These are phyloP conservation scores for Ibycter americanus DNA, from an alignment of 2,797 vertebrate species.

Conservation along the genomic window DNA sequence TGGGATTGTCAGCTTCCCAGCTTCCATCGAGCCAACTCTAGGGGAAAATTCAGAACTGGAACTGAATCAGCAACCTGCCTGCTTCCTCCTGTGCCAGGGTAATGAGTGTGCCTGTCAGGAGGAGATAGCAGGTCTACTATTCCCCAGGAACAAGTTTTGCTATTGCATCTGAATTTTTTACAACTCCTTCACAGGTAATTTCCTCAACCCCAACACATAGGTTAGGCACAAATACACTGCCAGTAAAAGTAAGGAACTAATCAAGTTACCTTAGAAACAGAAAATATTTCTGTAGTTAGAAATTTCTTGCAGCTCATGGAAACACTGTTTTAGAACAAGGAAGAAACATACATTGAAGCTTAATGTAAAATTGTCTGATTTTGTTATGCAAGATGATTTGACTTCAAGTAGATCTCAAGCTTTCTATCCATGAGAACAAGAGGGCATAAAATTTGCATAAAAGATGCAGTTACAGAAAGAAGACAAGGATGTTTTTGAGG, in stretches of 20 bases:
- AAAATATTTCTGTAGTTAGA: background rate
- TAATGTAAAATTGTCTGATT: slow-evolving; percentile 16
- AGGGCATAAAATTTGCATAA: slow-evolving; percentile 2
- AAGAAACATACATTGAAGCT: background rate
- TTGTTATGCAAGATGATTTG: slow-evolving; percentile 20
- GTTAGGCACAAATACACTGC: background rate
- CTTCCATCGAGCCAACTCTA: background rate
- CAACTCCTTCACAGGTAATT: background rate
- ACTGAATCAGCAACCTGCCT: slow-evolving; percentile 12
- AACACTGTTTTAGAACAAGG: background rate
- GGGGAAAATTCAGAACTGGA: slow-evolving; percentile 10
- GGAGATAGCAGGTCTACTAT: background rate
- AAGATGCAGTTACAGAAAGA: slow-evolving; percentile 15
- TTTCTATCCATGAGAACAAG: slow-evolving; percentile 3
- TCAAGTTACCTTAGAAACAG: background rate
- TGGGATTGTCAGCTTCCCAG: background rate
- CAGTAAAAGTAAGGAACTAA: background rate
- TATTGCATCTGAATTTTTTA: background rate
- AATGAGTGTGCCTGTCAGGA: background rate
- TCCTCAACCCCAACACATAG: background rate
- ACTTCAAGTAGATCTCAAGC: slow-evolving; percentile 43
- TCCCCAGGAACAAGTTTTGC: background rate
- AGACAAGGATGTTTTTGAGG: background rate
- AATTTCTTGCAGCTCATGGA: background rate
- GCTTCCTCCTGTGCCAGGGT: background rate